Base-by-base conservation (phyloP, 2,113 vertebrate genomes). In the Perca flavescens region DNA sequence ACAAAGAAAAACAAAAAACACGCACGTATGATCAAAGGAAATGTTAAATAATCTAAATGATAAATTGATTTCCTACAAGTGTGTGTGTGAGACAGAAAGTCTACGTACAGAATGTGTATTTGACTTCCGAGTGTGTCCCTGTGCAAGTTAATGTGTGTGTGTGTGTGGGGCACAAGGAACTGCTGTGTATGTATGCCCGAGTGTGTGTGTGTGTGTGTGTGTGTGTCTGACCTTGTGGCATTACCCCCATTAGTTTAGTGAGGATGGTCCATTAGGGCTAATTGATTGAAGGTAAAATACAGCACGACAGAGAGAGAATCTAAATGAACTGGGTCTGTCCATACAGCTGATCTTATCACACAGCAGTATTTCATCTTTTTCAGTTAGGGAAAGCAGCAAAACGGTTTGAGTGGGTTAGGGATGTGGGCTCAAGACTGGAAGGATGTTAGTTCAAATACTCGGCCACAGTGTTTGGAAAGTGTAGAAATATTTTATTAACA, bases 261-360 rank as follows among this genome's bases (percentile, higher is more conserved):
- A 16, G 77, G 65, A 63, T n/a, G 40, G 40, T 65, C 86, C 87
- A 89, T 93, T 88, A 91, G 75, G 47, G 50, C 77, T 89, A 90
- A 93, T 79, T 91, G 73, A 87, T 88, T 86, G 74, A 84, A 87
- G 70, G 75, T 77, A 70, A 77, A 66, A 87, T 71, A 54, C 71
- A 75, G 34, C 19, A 47, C 12, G 7, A 89, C 78, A 60, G 64
- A 79, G 21, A 28, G 62, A 25, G 76, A 90, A 81, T 89, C 60
- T 79, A 83, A 90, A 91, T 86, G 80, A 88, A 81, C 36, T 16
- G 40, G 13, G 16, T 46, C 62, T 56, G 62, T 74, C 64, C 60
- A 49, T 62, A 67, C 46, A 46, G 54, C 74, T 47, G 6, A 82
- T 76, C 50, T 72, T 62, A 25, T 66, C 53, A 17, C n/a, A 25